Base-by-base conservation (phyloP, 2,888 invertebrate species). In the Cordylochernes scorpioides region DNA sequence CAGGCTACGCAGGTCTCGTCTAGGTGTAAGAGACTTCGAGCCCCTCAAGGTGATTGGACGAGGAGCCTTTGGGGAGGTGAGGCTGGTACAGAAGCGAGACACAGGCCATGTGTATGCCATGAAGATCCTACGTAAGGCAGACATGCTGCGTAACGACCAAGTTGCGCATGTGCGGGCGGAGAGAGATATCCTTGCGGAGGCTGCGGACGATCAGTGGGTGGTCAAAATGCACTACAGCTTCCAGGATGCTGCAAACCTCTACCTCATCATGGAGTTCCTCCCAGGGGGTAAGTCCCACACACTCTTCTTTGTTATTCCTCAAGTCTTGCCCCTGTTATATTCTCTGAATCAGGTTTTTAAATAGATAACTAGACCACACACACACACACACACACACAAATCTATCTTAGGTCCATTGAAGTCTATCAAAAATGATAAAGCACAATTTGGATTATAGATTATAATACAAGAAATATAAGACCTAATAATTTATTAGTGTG, bases 211-310 rank as follows among this genome's bases (percentile, higher is more conserved):
- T 54, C 86, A 91, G 50, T 99, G 97, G 97, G 94, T 97, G 39
- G 97, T 99, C 36, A 94, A 91, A 60, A 97, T 97, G 97, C 97
- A 84, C 61, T 99, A 94, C 65, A 86, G 86, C 54, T 94, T 94
- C 63, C 71, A 91, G 62, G 97, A 97, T 59, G 74, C 84, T 25
- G 74, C 84, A 52, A 97, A 94, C 61, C 64, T 97, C 41, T 99
- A 99, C 63, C 68, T 97, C 48, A 91, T 99, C 50, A 97, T 99
- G 97, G 97, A 99, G 60, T 97, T 94, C 60, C 64, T 97, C 44
- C 94, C 94, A 15, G 30, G 28, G 17, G 61, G 29, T 29, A 29
- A 9, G 16, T 19, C 21, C 9, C 9, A 19, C 9, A 19, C 10
- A 17, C 9, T 7, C 8, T 10, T 27, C 15, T 10, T 27, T n/a